Evolutionary conservation across 2,888 invertebrate genomes (phyloP), one percentile per base, ranked within the genome.

Genomic region (Watsonalla binaria): DNA sequence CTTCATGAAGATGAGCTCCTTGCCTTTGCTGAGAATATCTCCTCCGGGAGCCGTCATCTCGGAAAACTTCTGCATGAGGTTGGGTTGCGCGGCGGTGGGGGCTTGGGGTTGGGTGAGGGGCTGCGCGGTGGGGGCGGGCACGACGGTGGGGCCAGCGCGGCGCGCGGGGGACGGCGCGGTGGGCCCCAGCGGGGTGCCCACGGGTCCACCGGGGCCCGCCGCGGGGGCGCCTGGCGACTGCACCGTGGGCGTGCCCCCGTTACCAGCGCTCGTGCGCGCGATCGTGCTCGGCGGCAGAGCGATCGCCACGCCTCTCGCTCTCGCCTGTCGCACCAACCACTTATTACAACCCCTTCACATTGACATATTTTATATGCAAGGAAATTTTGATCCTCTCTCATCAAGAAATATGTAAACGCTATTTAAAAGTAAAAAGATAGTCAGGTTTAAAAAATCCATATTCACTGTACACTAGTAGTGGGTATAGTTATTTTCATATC

Each of bases 1-100:
- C 91, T 96, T 96, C 95, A 97, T 97, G 89, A 97, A 97, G 84
- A 97, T 96, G 67, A 97, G 94, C 92, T 97, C 97, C 91, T 97
- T 97, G 76, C 97, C 97, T 88, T 97, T 97, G 78, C 97, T 96
- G 72, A 97, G 92, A 69, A 97, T 96, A 81, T 97, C 97, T 72
- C 96, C 96, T 62, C 97, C 97, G 68, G 96, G 96, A 59, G 95
- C 95, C 55, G 96, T 95, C 92, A 97, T 96, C 82, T 97, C 97
- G 72, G 95, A 94, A 81, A 97, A 94, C 87, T 97, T 97, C 84
- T 96, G 96, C 94, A 97, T 96, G 66, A 97, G 93, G 86, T 96
- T 96, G 57, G 95, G 95, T 63, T 90, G 79, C 78, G 83, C 70
- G 57, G 86, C 78, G 55, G 92, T 79, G 61, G 88, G 91, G 58